These are phyloP conservation scores for Malaclemys terrapin DNA, from an alignment of 2,113 vertebrate genomes.

Conservation along the genomic window DNA sequence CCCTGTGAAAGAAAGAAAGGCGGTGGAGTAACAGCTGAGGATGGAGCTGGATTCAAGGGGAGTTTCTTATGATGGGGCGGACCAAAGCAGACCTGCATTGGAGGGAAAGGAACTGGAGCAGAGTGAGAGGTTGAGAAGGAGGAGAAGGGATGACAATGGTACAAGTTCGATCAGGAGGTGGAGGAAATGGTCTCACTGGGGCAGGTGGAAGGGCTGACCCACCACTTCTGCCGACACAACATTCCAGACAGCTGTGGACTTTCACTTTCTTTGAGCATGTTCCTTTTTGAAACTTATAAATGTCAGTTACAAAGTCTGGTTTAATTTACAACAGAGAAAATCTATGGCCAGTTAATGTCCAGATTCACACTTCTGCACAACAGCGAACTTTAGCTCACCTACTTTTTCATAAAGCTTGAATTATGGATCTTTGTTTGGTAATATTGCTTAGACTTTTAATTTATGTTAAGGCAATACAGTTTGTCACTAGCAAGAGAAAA, in stretches of 20 bases:
- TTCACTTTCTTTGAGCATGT: neutral
- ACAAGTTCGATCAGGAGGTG: neutral
- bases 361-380: neutral
- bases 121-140: neutral
- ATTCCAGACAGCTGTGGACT: neutral
- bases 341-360: neutral
- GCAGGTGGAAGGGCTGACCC: neutral
- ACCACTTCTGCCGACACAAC: neutral
- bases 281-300: neutral
- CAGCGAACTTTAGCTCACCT: neutral
- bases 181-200: neutral
- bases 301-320: neutral
- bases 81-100: neutral
- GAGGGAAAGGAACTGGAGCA: neutral
- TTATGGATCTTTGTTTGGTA: neutral
- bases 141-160: neutral
- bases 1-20: no score
- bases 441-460: neutral
- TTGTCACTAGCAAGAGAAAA: neutral
- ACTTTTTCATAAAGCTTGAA: neutral
- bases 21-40: no score
- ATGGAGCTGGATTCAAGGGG: no score
- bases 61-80: no score
- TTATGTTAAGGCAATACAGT: neutral
- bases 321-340: neutral